Evolutionary conservation across 2,888 invertebrate genomes (phyloP), one percentile per base, ranked within the genome.

Genomic region (Neoascia interrupta): DNA sequence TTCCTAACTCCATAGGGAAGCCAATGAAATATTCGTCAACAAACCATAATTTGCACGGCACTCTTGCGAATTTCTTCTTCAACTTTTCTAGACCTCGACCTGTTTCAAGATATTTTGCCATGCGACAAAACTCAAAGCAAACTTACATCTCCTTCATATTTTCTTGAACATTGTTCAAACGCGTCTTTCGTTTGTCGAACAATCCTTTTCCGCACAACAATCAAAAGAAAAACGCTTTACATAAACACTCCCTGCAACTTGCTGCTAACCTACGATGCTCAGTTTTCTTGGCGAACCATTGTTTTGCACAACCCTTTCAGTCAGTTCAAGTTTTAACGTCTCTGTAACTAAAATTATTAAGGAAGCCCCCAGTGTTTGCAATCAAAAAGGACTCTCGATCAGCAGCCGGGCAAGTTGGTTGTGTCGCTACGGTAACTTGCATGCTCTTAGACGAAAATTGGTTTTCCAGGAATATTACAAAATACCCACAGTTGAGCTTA

Each of bases 271-370:
- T 53, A 36, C 58, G 41, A n/a, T n/a, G n/a, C n/a, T n/a, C n/a
- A n/a, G n/a, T n/a, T n/a, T n/a, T n/a, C n/a, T n/a, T n/a, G n/a
- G n/a, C n/a, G n/a, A n/a, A n/a, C n/a, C n/a, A n/a, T n/a, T n/a
- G n/a, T n/a, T n/a, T n/a, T n/a, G n/a, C n/a, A n/a, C n/a, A n/a
- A n/a, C 51, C 45, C 36, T 28, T 49, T 37, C 18, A 39, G 16
- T 45, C 11, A 23, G 15, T 49, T 51, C 28, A 53, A 51, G 56
- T 63, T 69, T 70, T 15, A 63, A 63, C 36, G 21, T 63, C 54
- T 41, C 41, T 51, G 41, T 49, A 36, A 69, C 63, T 73, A 18
- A 74, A 74, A 53, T 60, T 53, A 39, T 60, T 41, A 54, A 41
- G 16, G 60, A 64, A 76, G 64, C 75, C 58, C 10, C 34, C 41